Evolutionary conservation across 1,140 invertebrate genomes (phyloP), one percentile per base, ranked within the genome.

Genomic region (Bombus turneri): DNA sequence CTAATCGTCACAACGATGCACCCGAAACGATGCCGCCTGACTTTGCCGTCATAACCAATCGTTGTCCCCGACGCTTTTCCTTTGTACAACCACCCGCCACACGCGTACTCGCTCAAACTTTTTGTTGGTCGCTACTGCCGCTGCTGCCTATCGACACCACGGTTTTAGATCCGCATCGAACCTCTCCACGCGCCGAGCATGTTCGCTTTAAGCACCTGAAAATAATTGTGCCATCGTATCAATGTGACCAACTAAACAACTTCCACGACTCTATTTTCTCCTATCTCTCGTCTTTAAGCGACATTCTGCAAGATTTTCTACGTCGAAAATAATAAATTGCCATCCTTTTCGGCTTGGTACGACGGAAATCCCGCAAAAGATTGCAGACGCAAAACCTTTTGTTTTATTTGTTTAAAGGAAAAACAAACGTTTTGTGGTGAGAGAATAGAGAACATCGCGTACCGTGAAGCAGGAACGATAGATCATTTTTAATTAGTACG

Each of bases 11-110:
- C 81, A 13, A 59, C 82, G 81, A 86, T 74, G 72, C 79, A 73
- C 68, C 82, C 53, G 57, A 72, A 85, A 80, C 88, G 86, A 80
- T 28, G 77, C 93, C 93, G 83, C 92, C 93, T 86, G 93, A 94
- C 86, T 93, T 93, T 75, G 91, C 93, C 93, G 93, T 94, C 94
- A 93, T 94, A 89, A 93, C 92, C 91, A 71, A 83, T 62, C 81
- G 85, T 82, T 64, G 34, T 34, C 41, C 74, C 41, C 41, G 68
- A 68, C 76, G 41, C 78, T 84, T 66, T 87, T 53, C 22, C 66
- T 47, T 37, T 72, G 47, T 15, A 15, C 84, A 69, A 10, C 71
- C 69, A 53, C 8, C 71, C 41, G 28, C 41, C 71, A 18, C 25
- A 28, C 64, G 71, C 57, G 34, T 79, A 76, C 68, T 76, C 28